phyloP scores from a whole-genome alignment of 2,797 vertebrate genomes.

The Antennarius maculatus region DNA sequence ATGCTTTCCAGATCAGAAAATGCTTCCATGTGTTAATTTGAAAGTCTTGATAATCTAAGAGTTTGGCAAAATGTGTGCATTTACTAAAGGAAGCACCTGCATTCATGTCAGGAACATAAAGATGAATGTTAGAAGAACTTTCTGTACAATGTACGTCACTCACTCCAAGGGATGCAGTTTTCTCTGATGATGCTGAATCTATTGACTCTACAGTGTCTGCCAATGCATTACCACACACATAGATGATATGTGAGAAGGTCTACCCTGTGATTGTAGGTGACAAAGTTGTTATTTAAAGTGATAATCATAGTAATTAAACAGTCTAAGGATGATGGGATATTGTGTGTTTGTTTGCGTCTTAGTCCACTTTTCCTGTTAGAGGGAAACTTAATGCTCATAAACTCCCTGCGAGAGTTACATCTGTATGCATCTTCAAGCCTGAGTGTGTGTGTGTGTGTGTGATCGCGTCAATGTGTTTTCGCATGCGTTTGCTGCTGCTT shows the following conservation, averaged over 20 bases:
- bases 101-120: not conserved
- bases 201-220: constrained; percentile 10
- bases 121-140: too few relatives aligned
- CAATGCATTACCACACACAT: constrained; percentile 27
- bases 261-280: constrained; percentile 66
- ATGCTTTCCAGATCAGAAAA: not conserved
- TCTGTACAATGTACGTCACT: not conserved
- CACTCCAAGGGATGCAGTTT: constrained; percentile 8
- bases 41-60: not conserved
- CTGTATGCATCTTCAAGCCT: constrained; percentile 32
- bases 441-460: not conserved
- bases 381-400: constrained; percentile 43
- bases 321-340: constrained; percentile 64
- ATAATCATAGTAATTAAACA: constrained; percentile 76
- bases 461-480: constrained; percentile 32
- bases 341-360: constrained; percentile 66
- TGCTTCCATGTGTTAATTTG: not conserved
- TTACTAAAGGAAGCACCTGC: not conserved
- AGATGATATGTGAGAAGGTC: constrained; percentile 53
- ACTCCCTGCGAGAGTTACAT: constrained; percentile 37
- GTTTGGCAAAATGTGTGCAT: not conserved
- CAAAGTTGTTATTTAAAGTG: constrained; percentile 65
- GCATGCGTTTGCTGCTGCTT: not conserved
- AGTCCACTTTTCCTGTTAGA: constrained; percentile 68
- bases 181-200: constrained; percentile 22